These are phyloP conservation scores for Achroia grisella DNA, from an alignment of 1,140 invertebrate genomes.

Conservation along the genomic window DNA sequence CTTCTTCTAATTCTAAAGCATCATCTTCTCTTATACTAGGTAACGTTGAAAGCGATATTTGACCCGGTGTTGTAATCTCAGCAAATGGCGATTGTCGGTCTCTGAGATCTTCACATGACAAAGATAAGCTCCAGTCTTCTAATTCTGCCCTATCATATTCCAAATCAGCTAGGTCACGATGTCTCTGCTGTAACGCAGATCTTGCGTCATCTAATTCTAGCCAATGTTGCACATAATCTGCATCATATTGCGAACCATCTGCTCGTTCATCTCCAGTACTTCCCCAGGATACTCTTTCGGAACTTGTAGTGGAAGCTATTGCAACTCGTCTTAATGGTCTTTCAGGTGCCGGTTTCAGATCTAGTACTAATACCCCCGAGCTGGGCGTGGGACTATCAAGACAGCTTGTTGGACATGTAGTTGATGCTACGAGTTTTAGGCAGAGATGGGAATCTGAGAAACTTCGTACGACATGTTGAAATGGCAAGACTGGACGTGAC, in stretches of 20 bases:
- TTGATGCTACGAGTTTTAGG: conserved; percentile 77
- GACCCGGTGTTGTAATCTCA: conserved; percentile 71
- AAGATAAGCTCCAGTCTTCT: conserved; percentile 85
- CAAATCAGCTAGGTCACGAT: conserved; percentile 79
- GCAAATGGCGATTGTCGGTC: conserved; percentile 69
- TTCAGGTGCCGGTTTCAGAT: conserved; percentile 67
- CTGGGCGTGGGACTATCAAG: conserved; percentile 75
- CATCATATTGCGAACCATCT: conserved; percentile 79
- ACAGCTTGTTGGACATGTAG: conserved; percentile 68
- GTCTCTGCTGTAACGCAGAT: conserved; percentile 78
- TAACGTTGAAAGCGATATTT: conserved; percentile 77
- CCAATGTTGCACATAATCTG: conserved; percentile 85
- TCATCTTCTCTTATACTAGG: conserved; percentile 84
- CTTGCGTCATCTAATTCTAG: conserved; percentile 80
- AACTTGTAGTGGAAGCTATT: conserved; percentile 62
- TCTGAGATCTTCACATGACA: conserved; percentile 80
- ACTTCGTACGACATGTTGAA: conserved; percentile 81
- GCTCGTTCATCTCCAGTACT: conserved; percentile 72
- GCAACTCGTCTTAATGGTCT: conserved; percentile 52
- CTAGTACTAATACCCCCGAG: conserved; percentile 75
- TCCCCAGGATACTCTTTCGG: conserved; percentile 74
- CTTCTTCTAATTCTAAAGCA: conserved; percentile 81
- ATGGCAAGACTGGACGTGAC: conserved; percentile 78
- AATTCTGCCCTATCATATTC: conserved; percentile 84
- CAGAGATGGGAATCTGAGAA: conserved; percentile 83